Evolutionary conservation across 2,113 vertebrate genomes (phyloP).

Genomic region (Emydura subglobosa): DNA sequence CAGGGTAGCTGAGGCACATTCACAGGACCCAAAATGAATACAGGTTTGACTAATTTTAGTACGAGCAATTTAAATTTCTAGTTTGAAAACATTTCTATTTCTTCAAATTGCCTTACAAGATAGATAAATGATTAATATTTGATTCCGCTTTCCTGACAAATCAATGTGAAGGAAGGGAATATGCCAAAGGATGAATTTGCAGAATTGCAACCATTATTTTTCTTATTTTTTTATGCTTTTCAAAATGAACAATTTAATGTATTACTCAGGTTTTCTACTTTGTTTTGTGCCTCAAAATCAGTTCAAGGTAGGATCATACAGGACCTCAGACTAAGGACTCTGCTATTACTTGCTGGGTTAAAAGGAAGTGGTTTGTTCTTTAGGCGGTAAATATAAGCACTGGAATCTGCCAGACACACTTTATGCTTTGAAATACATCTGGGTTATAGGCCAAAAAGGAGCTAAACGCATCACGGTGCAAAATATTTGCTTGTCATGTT

Average conservation of each 20-base stretch:
- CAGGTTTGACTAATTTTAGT: neutral
- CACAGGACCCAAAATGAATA: neutral
- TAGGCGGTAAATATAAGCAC: too few species aligned
- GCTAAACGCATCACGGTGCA: neutral
- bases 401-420: neutral
- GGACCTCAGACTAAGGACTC: neutral
- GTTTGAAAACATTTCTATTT: constrained; percentile 10
- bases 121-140: neutral
- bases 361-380: neutral
- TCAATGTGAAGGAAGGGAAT: neutral
- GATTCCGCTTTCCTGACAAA: neutral
- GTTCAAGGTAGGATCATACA: neutral
- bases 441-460: neutral
- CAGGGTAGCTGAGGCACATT: constrained; percentile 29
- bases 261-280: neutral
- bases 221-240: neutral
- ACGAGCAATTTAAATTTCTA: constrained; percentile 29
- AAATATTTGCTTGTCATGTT: neutral
- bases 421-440: neutral
- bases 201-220: neutral
- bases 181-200: neutral
- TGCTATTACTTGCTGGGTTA: rapidly evolving
- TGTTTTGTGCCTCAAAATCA: neutral
- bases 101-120: neutral
- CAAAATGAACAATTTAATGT: neutral